A percentile compares a stretch with the other conserved stretches of the same genome.
phyloP scores from a whole-genome alignment of 2,797 vertebrate genomes.

The Halcyon leucocephala region DNA sequence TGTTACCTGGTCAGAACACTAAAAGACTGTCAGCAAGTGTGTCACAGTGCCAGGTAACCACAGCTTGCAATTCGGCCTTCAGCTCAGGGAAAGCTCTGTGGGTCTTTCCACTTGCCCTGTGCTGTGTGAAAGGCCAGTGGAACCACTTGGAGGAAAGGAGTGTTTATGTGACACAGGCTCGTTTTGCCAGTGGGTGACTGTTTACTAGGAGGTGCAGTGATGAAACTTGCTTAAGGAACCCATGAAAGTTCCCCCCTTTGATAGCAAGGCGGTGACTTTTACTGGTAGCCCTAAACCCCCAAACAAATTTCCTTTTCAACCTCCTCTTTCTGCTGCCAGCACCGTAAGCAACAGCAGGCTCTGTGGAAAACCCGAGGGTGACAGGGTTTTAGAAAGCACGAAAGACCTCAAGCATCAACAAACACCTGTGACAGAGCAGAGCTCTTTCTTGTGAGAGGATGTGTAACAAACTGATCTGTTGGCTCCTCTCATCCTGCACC shows the following conservation, averaged over 20 bases:
- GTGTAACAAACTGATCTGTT: neutral
- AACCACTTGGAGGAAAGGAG: neutral
- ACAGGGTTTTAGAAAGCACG: neutral
- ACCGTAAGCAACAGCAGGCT: neutral
- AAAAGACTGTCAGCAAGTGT: neutral
- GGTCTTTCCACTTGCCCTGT: neutral
- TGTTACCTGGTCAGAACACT: neutral
- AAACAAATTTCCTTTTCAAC: neutral
- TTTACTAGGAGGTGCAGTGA: neutral
- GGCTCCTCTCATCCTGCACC: neutral
- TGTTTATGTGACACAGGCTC: neutral
- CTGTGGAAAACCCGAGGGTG: neutral
- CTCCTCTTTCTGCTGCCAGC: neutral
- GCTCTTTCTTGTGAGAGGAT: neutral
- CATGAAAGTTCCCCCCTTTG: neutral
- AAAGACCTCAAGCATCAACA: neutral
- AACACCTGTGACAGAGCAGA: neutral
- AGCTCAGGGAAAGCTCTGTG: accelerated
- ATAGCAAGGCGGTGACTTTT: neutral
- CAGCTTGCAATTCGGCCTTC: neutral
- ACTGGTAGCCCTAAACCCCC: neutral
- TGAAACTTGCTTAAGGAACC: neutral
- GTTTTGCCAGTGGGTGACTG: neutral
- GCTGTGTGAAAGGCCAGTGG: neutral
- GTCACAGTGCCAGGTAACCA: neutral